phyloP scores from a whole-genome alignment of 2,797 vertebrate genomes.

The Sebastes aleutianus region DNA sequence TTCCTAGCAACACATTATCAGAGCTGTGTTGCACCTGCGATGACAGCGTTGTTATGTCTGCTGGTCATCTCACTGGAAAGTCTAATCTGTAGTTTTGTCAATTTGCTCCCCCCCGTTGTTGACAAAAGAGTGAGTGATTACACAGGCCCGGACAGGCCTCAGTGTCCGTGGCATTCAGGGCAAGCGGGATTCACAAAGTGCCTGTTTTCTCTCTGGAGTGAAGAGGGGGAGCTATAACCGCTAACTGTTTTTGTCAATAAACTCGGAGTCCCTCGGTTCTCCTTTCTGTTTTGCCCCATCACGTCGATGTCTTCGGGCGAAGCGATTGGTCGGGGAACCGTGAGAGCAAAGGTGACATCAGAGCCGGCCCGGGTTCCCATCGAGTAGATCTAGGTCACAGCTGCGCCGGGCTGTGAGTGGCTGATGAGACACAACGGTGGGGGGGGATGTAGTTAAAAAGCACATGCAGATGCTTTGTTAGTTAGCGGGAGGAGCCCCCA shows the following conservation, averaged over 20 bases:
- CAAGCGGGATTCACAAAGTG: constrained; percentile 43
- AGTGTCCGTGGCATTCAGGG: constrained; percentile 62
- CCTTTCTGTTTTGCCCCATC: constrained; percentile 33
- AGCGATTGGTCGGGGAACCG: constrained; percentile 40
- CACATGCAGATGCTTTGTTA: constrained; percentile 22
- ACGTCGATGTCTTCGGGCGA: background rate
- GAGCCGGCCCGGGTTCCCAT: constrained; percentile 43
- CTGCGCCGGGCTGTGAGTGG: constrained; percentile 27
- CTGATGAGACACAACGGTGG: background rate
- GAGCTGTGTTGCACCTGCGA: constrained; percentile 37
- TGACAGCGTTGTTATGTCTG: constrained; percentile 57
- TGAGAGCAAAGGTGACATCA: constrained; percentile 66
- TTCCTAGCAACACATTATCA: background rate
- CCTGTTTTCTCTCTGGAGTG: constrained; percentile 34
- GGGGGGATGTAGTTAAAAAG: constrained; percentile 17
- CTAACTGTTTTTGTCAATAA: constrained; percentile 51
- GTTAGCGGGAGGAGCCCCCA: background rate
- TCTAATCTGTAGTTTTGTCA: constrained; percentile 59
- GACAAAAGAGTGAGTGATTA: constrained; percentile 57
- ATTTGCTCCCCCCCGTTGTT: constrained; percentile 50
- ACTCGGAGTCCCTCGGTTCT: constrained; percentile 31
- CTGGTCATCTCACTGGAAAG: constrained; percentile 32
- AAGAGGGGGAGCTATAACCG: constrained; percentile 1
- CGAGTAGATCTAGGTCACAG: constrained; percentile 58
- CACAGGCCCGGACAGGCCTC: constrained; percentile 70